Conservation (phyloP, 2,888 invertebrate genomes). For the Metallyticus violacea region DNA sequence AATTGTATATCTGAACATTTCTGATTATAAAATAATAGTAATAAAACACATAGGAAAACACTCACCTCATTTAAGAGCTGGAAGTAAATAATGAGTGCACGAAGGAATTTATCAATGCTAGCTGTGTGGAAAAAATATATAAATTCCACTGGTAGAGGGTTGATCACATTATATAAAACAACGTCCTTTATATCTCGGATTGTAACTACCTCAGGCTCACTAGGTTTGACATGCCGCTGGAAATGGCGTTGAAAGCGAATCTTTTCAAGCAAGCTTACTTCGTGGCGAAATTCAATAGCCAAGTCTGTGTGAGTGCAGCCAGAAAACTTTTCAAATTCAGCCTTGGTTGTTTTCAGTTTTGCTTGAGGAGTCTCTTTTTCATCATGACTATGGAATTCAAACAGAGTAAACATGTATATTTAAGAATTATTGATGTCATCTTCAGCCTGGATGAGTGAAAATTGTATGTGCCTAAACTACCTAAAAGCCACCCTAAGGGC, state of each 20-base stretch:
- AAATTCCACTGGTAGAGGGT: conserved; percentile 56
- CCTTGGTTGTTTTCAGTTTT: conserved; percentile 38
- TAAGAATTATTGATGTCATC: too few relatives aligned
- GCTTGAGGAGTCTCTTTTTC: background rate
- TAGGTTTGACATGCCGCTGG: conserved; percentile 55
- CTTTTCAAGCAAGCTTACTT: conserved; percentile 56
- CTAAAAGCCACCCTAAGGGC: too few relatives aligned
- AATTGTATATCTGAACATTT: too few relatives aligned
- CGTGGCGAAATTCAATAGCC: conserved; percentile 53
- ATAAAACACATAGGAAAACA: background rate
- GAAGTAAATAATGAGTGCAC: conserved; percentile 61
- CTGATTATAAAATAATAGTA: background rate
- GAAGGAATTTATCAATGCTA: conserved; percentile 59
- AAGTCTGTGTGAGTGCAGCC: conserved; percentile 46
- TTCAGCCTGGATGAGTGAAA: too few relatives aligned
- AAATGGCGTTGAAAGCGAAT: conserved; percentile 57
- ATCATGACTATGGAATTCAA: conserved; percentile 40
- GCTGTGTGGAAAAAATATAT: conserved; percentile 58
- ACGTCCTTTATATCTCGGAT: conserved; percentile 61
- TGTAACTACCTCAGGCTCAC: conserved; percentile 56
- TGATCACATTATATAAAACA: conserved; percentile 52
- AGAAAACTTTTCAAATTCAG: background rate
- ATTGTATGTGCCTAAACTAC: too few relatives aligned
- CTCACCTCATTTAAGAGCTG: conserved; percentile 60
- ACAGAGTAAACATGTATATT: too few relatives aligned